Percentiles rank a stretch among this genome's conserved stretches.
phyloP scores from a whole-genome alignment of 2,797 vertebrate species.

The Clangula hyemalis region DNA sequence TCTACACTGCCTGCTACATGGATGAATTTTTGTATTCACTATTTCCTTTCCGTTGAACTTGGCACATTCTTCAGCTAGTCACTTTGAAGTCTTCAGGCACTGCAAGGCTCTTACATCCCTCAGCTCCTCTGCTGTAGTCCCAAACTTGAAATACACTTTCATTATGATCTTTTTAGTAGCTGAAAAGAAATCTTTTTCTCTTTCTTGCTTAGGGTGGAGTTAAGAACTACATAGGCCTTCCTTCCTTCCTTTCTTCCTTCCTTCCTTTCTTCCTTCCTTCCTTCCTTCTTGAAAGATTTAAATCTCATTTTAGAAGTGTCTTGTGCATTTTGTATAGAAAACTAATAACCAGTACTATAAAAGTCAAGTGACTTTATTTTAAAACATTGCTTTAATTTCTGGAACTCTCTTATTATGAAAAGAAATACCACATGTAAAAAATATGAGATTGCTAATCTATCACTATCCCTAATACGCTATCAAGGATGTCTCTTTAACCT shows the following conservation, averaged over 20 bases:
- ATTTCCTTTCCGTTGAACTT: not conserved
- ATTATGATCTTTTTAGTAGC: not conserved
- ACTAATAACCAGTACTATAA: not conserved
- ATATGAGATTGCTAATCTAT: conserved; percentile 14
- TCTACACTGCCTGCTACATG: not conserved
- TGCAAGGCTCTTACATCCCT: not conserved
- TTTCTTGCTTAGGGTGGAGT: not conserved
- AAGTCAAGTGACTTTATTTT: conserved; percentile 30
- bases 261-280: not conserved
- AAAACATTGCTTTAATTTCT: conserved; percentile 38
- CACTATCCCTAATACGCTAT: not conserved
- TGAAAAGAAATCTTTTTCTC: not conserved
- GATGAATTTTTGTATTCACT: not conserved
- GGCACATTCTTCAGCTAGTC: not conserved
- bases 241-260: no score
- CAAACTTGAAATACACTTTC: not conserved
- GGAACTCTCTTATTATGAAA: not conserved
- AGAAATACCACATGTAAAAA: conserved; percentile 29
- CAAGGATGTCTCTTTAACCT: conserved; percentile 35
- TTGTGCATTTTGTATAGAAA: not conserved
- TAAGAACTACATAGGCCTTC: not conserved
- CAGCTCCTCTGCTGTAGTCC: not conserved
- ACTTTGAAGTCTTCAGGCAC: not conserved
- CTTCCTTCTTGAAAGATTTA: not conserved
- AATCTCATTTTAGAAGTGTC: not conserved